A percentile compares a stretch with the other conserved stretches of the same genome.
Evolutionary conservation across 1,140 invertebrate genomes (phyloP).

Genomic region (Macrotrachela quadricornifera): DNA sequence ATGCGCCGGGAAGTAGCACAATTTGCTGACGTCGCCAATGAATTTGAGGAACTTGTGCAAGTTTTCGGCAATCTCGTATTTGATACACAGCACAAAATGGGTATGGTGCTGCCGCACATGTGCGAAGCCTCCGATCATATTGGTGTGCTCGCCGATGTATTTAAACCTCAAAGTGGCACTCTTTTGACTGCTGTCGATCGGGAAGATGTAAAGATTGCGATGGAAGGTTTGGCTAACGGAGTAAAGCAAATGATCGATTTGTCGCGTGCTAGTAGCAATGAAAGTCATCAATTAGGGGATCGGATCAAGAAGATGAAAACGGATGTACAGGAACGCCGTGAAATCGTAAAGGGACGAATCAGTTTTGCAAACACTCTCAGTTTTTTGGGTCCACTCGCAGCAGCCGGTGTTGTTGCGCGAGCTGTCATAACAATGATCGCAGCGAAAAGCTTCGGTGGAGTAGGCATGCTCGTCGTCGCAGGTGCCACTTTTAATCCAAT

Average conservation of each 20-base stretch:
- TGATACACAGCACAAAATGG: conserved; percentile 5
- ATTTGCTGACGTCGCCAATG: conserved; percentile 3
- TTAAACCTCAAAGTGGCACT: background rate
- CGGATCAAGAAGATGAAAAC: conserved; percentile 2
- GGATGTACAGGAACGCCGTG: background rate
- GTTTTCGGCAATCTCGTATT: conserved; percentile 4
- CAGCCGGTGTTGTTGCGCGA: background rate
- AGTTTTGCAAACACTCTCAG: conserved; percentile 1
- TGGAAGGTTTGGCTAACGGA: conserved; percentile 1
- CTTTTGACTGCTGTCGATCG: background rate
- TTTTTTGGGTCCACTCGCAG: background rate
- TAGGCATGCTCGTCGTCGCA: background rate
- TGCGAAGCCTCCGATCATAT: conserved; percentile 2
- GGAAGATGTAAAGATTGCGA: conserved; percentile 1
- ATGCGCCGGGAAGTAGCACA: conserved; percentile 3
- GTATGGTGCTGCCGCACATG: conserved; percentile 2
- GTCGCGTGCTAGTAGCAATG: background rate
- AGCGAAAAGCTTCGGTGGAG: conserved; percentile 4
- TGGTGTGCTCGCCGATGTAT: background rate
- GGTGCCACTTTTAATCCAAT: conserved; percentile 1
- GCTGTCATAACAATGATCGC: background rate
- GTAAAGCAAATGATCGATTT: background rate
- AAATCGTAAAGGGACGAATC: conserved; percentile 2
- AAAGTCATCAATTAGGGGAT: background rate
- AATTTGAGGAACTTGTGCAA: conserved; percentile 1